Conservation (phyloP, 92 coral and sea anemone species). For the Muricea muricata region DNA sequence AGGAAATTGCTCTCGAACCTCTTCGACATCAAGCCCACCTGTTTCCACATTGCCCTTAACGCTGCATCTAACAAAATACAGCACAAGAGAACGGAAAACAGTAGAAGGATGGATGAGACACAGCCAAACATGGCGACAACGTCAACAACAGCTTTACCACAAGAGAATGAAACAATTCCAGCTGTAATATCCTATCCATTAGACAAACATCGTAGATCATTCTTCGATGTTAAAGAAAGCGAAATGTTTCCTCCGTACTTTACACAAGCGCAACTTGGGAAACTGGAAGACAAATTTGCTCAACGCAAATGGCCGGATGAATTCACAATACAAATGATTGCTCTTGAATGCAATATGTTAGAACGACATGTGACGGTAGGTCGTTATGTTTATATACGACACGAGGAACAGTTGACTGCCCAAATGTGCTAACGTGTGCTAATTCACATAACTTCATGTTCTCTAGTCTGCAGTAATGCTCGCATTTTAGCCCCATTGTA, state of each 20-base stretch:
- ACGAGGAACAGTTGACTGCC: too few relatives aligned
- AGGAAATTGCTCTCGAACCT: neutral
- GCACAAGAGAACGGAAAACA: neutral
- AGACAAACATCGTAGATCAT: constrained; percentile 29
- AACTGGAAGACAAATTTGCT: constrained; percentile 77
- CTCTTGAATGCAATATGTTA: constrained; percentile 78
- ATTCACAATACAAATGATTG: constrained; percentile 71
- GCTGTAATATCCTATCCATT: constrained; percentile 2
- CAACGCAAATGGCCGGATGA: constrained; percentile 88
- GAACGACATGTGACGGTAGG: constrained; percentile 78
- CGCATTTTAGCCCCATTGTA: too few relatives aligned
- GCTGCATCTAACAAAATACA: neutral
- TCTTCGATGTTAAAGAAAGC: constrained; percentile 38
- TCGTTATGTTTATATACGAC: neutral
- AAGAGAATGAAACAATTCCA: neutral
- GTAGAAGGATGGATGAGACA: neutral
- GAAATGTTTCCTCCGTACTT: constrained; percentile 75
- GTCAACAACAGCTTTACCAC: neutral
- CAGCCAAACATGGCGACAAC: constrained; percentile 19
- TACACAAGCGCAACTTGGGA: constrained; percentile 77
- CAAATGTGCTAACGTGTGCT: neutral
- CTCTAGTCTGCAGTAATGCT: neutral
- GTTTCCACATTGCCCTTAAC: neutral
- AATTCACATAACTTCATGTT: neutral
- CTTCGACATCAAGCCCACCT: neutral